Evolutionary conservation across 2,797 vertebrate genomes (phyloP), one percentile per base, ranked within the genome.

Genomic region (Sebastes diploproa): DNA sequence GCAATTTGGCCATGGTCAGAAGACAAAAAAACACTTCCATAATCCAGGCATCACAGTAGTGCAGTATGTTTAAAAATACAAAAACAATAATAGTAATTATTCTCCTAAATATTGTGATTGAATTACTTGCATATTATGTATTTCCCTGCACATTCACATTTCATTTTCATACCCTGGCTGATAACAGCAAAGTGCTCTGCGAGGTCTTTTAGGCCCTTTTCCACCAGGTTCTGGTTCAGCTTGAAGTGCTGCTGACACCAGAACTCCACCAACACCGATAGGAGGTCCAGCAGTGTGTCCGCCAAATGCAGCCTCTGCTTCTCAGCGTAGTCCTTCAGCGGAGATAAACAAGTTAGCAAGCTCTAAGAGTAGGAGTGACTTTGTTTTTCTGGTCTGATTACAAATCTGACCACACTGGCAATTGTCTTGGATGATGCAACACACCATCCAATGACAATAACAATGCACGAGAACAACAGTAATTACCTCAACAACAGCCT

Each of bases 241-340:
- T 94, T 95, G 42, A 96, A 92, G 86, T 97, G 94, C 80, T 97
- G 95, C 83, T 97, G 88, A 90, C 96, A 96, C 97, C 98, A 99
- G 87, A 96, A 98, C 85, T 98, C 97, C 88, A 98, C 95, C 83
- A 96, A 85, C 42, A 96, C 95, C 81, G 96, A 96, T 85, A 99
- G 94, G 85, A 98, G 94, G 80, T 95, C 95, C 93, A 95, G 95
- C 89, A 99, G 52, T 0, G 95, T 93, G 83, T 89, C 91, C 27
- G 94, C 91, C 83, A 98, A 81, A 88, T 95, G 93, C 88, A 91
- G 82, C 59, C 56, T 95, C 89, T 96, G 95, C 83, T 96, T 83
- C 38, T 89, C 59, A 16, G 38, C 2, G 1, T 64, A 64, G 23
- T 88, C 89, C 91, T 92, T 73, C 20, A 70, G 22, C 7, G 27